Evolutionary conservation across 2,113 vertebrate genomes (phyloP).

Genomic region (Platysternon megacephalum): DNA sequence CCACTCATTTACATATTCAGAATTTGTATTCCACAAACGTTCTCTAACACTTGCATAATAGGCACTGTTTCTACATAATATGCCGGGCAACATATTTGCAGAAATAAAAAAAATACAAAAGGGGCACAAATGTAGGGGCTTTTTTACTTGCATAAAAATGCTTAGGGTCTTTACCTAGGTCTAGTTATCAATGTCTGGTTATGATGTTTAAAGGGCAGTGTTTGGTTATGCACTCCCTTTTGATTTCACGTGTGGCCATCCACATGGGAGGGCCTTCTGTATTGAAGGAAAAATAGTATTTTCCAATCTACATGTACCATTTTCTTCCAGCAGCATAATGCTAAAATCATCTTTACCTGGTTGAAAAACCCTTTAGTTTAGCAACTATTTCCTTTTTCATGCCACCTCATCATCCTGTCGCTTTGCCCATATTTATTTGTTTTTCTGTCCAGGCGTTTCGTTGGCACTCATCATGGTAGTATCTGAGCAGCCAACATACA

Average conservation of each 20-base stretch:
- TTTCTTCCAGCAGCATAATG: neutral
- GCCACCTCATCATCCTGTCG: neutral
- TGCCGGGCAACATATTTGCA: neutral
- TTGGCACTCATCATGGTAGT: neutral
- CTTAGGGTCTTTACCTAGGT: neutral
- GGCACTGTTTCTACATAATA: neutral
- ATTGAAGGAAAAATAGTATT: neutral
- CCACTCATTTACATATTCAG: neutral
- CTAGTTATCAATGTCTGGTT: neutral
- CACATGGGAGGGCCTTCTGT: fast-evolving
- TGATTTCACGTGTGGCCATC: neutral
- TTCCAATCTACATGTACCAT: neutral
- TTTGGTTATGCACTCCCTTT: neutral
- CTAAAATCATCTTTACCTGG: neutral
- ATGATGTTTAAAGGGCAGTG: neutral
- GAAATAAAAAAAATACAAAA: neutral
- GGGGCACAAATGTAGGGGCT: neutral
- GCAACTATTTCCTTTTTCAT: neutral
- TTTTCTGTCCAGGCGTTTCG: neutral
- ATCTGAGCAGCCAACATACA: neutral
- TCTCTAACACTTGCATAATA: neutral
- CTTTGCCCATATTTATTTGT: neutral
- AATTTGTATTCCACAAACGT: neutral
- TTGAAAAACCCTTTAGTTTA: neutral
- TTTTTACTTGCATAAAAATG: neutral